These are phyloP conservation scores for Temnothorax rugatulus DNA, from an alignment of 2,888 invertebrate genomes.

Conservation along the genomic window DNA sequence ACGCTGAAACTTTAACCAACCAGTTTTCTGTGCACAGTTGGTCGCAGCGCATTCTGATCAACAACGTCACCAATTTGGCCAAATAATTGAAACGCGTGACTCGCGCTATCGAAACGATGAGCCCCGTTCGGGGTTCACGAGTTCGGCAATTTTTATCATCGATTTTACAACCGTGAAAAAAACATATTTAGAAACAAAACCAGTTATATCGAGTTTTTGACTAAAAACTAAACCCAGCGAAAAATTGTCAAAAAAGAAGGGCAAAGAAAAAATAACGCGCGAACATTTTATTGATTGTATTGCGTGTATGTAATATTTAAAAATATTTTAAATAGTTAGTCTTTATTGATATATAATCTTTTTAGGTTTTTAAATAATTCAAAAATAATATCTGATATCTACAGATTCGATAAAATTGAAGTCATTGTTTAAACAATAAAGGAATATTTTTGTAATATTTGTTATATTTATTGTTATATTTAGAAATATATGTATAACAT, in stretches of 20 bases:
- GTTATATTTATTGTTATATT: background rate
- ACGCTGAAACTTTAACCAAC: conserved; percentile 32
- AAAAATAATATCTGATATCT: background rate
- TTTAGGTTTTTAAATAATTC: background rate
- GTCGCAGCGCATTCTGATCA: background rate
- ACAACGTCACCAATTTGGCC: conserved; percentile 28
- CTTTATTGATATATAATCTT: background rate
- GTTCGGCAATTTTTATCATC: conserved; percentile 17
- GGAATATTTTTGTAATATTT: background rate
- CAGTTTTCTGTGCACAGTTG: conserved; percentile 6
- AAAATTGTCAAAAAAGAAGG: background rate
- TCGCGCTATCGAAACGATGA: conserved; percentile 17
- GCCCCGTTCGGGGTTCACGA: background rate
- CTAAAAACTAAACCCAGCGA: background rate
- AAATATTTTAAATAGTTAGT: background rate
- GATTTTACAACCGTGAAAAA: conserved; percentile 7
- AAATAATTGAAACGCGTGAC: conserved; percentile 40
- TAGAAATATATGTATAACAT: background rate
- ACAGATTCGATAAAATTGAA: background rate
- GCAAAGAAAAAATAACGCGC: background rate
- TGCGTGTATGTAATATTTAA: background rate
- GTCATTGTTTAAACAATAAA: background rate
- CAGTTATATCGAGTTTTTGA: background rate
- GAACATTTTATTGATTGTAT: background rate
- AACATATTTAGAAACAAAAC: conserved; percentile 33